Evolutionary conservation across 2,888 invertebrate species (phyloP), one percentile per base, ranked within the genome.

Genomic region (Isoperla grammatica): DNA sequence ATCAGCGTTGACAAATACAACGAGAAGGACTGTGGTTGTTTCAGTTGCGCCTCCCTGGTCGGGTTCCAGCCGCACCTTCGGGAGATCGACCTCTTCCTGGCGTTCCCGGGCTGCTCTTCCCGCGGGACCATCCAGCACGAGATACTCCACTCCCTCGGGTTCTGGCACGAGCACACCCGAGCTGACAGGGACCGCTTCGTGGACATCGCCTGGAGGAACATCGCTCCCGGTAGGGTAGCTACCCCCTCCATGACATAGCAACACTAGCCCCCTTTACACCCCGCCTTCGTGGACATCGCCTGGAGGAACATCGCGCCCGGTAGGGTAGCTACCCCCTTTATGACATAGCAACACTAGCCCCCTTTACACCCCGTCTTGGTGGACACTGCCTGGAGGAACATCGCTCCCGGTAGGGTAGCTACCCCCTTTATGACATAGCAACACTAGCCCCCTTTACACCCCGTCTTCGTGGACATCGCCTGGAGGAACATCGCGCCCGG

Each of bases 161-260:
- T 71, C 61, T 70, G 70, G 69, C 71, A 71, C 64, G 71, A 71
- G 62, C 71, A 71, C 55, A 70, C 70, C 1, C 64, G 71, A 4
- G 66, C 68, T 4, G 71, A 71, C 61, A 60, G 71, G 15, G 69
- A 71, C 65, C 48, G 60, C n/a, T 67, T 68, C 62, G 65, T 71
- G 13, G 64, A 63, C 37, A 64, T 71, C 12, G 60, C 64, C 23
- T 70, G 70, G 70, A 60, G 66, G 15, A 70, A 71, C 60, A 69
- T 71, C 37, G 56, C 62, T 5, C 63, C 62, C 58, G 71, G 71
- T 69, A 64, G 57, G 63, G 29, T 29, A n/a, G n/a, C n/a, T n/a
- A n/a, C n/a, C n/a, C n/a, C n/a, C n/a, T n/a, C n/a, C n/a, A n/a
- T n/a, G n/a, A n/a, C n/a, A n/a, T n/a, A n/a, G n/a, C n/a, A n/a